phyloP scores from a whole-genome alignment of 2,888 invertebrate species.

The Venustoraphidia nigricollis region DNA sequence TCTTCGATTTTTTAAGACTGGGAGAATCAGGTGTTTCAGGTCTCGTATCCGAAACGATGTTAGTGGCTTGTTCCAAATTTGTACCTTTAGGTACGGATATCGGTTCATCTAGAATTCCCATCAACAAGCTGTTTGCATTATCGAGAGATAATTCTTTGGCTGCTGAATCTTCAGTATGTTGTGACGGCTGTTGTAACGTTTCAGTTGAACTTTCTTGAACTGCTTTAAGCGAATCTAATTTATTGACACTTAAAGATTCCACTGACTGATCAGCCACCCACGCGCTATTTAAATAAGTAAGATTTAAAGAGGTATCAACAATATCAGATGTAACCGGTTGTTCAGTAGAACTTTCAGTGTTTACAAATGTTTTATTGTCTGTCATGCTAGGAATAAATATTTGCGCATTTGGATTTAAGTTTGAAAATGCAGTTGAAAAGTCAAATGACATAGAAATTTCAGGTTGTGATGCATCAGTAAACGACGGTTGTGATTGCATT shows the following conservation, averaged over 20 bases:
- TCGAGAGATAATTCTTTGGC: conserved; percentile 18
- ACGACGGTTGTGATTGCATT: too few relatives aligned
- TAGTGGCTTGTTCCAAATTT: too few relatives aligned
- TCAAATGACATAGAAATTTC: conserved; percentile 12
- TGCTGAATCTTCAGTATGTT: too few relatives aligned
- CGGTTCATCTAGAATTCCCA: conserved; percentile 19
- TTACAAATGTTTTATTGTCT: neutral
- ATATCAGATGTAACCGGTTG: neutral
- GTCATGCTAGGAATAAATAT: conserved; percentile 23
- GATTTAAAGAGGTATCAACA: neutral
- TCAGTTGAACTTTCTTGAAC: too few relatives aligned
- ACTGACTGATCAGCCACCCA: too few relatives aligned
- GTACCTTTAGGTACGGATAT: conserved; percentile 6
- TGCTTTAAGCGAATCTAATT: too few relatives aligned
- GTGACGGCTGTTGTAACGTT: too few relatives aligned
- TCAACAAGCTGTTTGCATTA: conserved; percentile 22
- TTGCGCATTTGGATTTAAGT: conserved; percentile 25
- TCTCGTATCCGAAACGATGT: too few relatives aligned
- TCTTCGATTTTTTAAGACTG: conserved; percentile 1
- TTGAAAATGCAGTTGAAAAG: conserved; percentile 12
- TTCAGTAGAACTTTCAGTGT: neutral
- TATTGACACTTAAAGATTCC: too few relatives aligned
- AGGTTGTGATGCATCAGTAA: neutral
- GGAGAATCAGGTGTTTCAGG: too few relatives aligned
- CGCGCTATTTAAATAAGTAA: too few relatives aligned